Evolutionary conservation across 2,797 vertebrate genomes (phyloP).

Genomic region (Bucorvus abyssinicus): DNA sequence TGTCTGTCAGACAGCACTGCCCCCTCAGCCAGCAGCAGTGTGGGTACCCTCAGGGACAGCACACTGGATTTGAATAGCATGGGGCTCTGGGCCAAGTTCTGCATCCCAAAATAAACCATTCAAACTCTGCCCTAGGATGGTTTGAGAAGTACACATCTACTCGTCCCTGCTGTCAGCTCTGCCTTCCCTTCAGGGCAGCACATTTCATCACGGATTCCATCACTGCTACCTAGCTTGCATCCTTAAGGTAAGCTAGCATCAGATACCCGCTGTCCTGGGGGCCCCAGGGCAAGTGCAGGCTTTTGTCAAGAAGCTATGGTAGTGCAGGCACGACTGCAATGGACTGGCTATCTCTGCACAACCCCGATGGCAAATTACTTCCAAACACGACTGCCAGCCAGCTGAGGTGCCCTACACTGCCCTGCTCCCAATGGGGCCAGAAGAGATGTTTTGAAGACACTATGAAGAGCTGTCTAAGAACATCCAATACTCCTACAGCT

Average conservation of each 20-base stretch:
- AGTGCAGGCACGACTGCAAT: background rate
- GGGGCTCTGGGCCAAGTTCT: background rate
- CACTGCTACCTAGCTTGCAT: background rate
- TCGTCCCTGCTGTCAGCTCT: background rate
- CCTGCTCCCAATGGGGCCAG: background rate
- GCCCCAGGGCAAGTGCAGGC: fast-evolving
- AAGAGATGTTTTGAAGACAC: background rate
- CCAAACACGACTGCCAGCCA: background rate
- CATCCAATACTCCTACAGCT: background rate
- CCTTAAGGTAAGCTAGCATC: background rate
- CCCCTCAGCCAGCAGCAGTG: background rate
- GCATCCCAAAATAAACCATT: background rate
- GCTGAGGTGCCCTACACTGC: background rate
- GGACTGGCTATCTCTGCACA: fast-evolving
- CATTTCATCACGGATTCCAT: background rate
- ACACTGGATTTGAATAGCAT: background rate
- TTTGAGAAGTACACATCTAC: background rate
- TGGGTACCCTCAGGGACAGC: background rate
- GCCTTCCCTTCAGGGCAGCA: background rate
- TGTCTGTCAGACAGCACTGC: background rate
- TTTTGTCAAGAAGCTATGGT: background rate
- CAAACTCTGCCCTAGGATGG: background rate
- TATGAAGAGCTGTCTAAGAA: background rate
- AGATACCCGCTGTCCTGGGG: background rate
- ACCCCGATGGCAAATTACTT: fast-evolving